Conservation (phyloP, 1,140 invertebrate species). For the Maniola jurtina region DNA sequence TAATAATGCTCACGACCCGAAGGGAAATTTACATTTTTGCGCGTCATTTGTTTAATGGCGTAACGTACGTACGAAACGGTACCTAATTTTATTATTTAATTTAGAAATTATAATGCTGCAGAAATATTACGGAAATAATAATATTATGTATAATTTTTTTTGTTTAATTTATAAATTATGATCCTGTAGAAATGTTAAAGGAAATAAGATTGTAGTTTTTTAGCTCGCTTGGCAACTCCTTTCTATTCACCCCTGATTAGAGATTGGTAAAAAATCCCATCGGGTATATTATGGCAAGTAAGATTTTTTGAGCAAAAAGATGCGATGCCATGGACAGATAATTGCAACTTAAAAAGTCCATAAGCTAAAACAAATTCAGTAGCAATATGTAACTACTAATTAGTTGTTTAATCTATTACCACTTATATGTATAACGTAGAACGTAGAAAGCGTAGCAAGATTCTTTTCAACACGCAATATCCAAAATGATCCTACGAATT, state of each 20-base stretch:
- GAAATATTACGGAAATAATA: too few species aligned
- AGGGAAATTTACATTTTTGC: slow-evolving; percentile 13
- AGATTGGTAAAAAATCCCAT: too few species aligned
- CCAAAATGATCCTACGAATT: slow-evolving; percentile 11
- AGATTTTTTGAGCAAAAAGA: too few species aligned
- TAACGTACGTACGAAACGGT: neutral
- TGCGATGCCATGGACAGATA: too few species aligned
- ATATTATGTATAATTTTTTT: neutral
- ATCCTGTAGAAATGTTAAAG: neutral
- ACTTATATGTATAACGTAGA: neutral
- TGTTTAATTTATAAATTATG: neutral
- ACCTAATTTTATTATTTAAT: neutral
- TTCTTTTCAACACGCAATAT: neutral
- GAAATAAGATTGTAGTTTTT: too few species aligned
- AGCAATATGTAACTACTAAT: too few species aligned
- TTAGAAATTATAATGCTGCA: neutral
- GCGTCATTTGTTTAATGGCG: slow-evolving; percentile 12
- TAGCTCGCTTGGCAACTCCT: too few species aligned
- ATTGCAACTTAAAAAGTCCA: neutral
- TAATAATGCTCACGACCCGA: slow-evolving; percentile 12
- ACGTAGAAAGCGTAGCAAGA: neutral
- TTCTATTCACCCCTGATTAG: too few species aligned
- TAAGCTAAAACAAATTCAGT: neutral
- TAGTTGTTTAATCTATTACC: neutral
- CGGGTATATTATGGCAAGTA: too few species aligned